phyloP scores from a whole-genome alignment of 2,797 vertebrate species.

The Champsocephalus gunnari region DNA sequence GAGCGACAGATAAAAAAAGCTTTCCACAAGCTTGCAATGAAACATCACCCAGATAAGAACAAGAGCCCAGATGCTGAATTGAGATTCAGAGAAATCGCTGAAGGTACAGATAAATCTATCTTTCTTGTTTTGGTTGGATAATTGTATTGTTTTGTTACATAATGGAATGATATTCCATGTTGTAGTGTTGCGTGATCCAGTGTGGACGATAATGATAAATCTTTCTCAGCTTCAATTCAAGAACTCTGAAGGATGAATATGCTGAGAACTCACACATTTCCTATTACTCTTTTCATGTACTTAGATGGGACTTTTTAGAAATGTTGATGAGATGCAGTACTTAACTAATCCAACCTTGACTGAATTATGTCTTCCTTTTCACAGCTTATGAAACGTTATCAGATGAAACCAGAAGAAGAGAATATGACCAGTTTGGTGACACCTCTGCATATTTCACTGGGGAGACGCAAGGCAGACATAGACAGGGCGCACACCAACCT shows the following conservation, averaged over 20 bases:
- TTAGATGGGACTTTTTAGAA: neutral
- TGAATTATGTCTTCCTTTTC: conserved; percentile 57
- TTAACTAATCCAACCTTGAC: neutral
- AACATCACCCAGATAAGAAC: conserved; percentile 97
- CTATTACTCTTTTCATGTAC: neutral
- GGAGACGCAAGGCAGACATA: conserved; percentile 74
- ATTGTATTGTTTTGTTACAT: neutral
- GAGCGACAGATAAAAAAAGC: conserved; percentile 97
- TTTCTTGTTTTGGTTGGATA: neutral
- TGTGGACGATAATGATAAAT: neutral
- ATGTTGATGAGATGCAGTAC: neutral
- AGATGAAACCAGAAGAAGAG: conserved; percentile 89
- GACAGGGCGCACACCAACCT: conserved; percentile 84
- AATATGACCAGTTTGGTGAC: conserved; percentile 89
- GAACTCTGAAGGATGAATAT: no score
- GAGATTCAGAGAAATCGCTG: conserved; percentile 94
- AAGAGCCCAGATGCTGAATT: conserved; percentile 95
- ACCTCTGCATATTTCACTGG: conserved; percentile 75
- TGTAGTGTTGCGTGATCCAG: neutral
- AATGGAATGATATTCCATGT: neutral
- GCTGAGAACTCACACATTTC: neutral
- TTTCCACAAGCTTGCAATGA: conserved; percentile 97
- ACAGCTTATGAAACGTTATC: conserved; percentile 96
- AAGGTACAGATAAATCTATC: conserved; percentile 83
- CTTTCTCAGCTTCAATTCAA: neutral